Evolutionary conservation across 2,797 vertebrate species (phyloP), one percentile per base, ranked within the genome.

Genomic region (Chloroceryle amazona): DNA sequence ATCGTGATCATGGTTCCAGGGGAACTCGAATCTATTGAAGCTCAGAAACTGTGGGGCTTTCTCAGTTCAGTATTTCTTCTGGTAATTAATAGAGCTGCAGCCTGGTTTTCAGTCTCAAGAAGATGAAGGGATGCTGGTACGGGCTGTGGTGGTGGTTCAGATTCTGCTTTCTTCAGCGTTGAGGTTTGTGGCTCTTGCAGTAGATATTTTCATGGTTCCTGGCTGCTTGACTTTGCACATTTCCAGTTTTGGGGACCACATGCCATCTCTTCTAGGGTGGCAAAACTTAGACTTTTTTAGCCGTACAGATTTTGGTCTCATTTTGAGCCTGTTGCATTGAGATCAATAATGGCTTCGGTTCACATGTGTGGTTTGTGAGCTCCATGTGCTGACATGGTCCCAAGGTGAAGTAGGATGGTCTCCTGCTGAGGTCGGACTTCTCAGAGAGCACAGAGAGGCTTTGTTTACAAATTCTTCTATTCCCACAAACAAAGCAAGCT

Each of bases 271-370:
- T 6, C 15, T 28, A 0, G 4, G 10, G 28, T 37, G 41, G 5
- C 61, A 65, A 1, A 54, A 1, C 2, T 2, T 7, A 2, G 2
- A 0, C 0, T 9, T 39, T 35, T 35, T 35, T 21, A 35, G 47
- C 28, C 2, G 0, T 4, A 6, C n/a, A 7, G 31, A 2, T 11
- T 71, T 72, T 20, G 35, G 47, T 46, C 37, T 74, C 11, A 0
- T 35, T 62, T 13, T 42, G 60, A 51, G 65, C 4, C 47, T 8
- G 31, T 11, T 29, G 73, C 58, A 29, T 41, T 35, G 37, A 63
- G 61, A 23, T 18, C 47, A 44, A 4, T 15, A 6, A 3, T 39
- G 51, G 37, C 49, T 71, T 14, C 1, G 4, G 39, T 17, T 39
- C 31, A 51, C 52, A 15, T 1, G 0, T 11, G 60, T 13, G 81